Percentiles rank a stretch among this genome's conserved stretches.
Evolutionary conservation across 2,797 vertebrate species (phyloP).

Genomic region (Liparis tanakae): DNA sequence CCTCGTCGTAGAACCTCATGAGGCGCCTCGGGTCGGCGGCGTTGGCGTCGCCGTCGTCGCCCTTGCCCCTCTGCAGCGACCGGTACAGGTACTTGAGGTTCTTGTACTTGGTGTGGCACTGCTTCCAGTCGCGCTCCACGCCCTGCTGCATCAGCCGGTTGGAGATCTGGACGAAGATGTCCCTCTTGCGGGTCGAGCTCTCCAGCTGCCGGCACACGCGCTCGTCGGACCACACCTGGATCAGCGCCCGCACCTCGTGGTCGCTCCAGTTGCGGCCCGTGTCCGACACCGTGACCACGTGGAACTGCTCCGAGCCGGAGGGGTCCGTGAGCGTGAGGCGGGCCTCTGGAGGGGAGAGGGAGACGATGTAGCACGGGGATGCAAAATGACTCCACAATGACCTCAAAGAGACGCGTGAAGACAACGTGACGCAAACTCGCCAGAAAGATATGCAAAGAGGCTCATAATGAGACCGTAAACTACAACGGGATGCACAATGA

Average conservation of each 20-base stretch:
- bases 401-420: too few relatives aligned
- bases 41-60: conserved; percentile 68
- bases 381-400: not conserved
- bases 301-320: conserved; percentile 81
- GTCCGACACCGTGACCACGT: conserved; percentile 85
- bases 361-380: too few relatives aligned
- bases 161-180: conserved; percentile 91
- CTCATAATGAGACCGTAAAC: too few relatives aligned
- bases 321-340: conserved; percentile 67
- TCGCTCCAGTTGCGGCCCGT: conserved; percentile 90
- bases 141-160: conserved; percentile 86
- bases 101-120: conserved; percentile 91
- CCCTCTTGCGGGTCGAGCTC: conserved; percentile 89
- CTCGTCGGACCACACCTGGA: conserved; percentile 88
- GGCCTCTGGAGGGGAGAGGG: conserved; percentile 58
- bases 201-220: conserved; percentile 88
- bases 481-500: too few relatives aligned
- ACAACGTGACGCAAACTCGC: too few relatives aligned
- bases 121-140: conserved; percentile 92
- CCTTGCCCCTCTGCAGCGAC: conserved; percentile 86
- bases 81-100: conserved; percentile 93
- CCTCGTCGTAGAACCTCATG: conserved; percentile 90
- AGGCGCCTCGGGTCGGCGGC: conserved; percentile 80
- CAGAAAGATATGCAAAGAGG: too few relatives aligned
- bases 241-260: conserved; percentile 88